Conservation (phyloP, 2,888 invertebrate genomes). For the Spisula solida region DNA sequence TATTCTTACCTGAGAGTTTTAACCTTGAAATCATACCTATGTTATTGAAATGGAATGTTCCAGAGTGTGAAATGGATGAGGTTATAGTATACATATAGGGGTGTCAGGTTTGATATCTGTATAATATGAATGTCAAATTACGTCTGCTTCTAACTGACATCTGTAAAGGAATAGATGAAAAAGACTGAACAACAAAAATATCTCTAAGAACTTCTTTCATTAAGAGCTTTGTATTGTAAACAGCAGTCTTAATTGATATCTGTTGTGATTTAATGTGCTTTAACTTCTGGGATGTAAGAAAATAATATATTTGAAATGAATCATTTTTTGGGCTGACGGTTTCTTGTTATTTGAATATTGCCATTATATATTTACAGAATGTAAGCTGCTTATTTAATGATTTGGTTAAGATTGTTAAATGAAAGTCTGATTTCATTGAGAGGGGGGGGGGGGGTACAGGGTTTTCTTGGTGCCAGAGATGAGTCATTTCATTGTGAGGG, state of each 20-base stretch:
- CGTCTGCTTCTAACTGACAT: not conserved
- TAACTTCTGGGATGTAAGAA: not conserved
- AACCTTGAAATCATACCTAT: not conserved
- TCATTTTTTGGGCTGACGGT: not conserved
- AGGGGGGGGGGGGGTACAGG: too few relatives aligned
- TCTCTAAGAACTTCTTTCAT: not conserved
- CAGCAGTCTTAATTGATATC: not conserved
- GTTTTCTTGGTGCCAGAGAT: too few relatives aligned
- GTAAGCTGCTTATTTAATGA: too few relatives aligned
- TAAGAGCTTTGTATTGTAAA: not conserved
- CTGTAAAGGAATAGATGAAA: slow-evolving; percentile 6
- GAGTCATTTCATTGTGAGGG: too few relatives aligned
- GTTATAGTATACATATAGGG: not conserved
- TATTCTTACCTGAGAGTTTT: slow-evolving; percentile 15
- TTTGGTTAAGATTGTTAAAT: too few relatives aligned
- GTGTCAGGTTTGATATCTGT: not conserved
- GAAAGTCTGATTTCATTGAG: too few relatives aligned
- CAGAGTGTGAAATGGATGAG: not conserved
- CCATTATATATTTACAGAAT: too few relatives aligned
- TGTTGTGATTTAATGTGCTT: not conserved
- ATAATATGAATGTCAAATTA: not conserved
- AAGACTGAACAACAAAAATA: not conserved
- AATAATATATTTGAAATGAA: not conserved
- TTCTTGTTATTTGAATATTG: too few relatives aligned
- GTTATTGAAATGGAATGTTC: not conserved